A percentile compares a stretch with the other conserved stretches of the same genome.
These are phyloP conservation scores for Brachionus rubens DNA, from an alignment of 1,140 invertebrate species.

Conservation along the genomic window DNA sequence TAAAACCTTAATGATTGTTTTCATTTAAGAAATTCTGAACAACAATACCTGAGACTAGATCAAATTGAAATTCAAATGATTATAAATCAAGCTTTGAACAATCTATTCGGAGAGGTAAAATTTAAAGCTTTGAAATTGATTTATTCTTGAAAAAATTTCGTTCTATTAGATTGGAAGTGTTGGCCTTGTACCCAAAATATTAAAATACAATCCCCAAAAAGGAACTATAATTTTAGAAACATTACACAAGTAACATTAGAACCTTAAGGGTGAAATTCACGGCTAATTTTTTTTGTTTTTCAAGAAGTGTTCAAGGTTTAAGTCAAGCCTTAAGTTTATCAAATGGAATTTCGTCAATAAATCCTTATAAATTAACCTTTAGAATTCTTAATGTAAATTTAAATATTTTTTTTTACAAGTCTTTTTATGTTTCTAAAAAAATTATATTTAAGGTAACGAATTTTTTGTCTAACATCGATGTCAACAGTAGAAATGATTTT, in stretches of 20 bases:
- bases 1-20: not conserved
- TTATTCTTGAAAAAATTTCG: not conserved
- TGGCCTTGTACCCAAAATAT: not conserved
- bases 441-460: conserved; percentile 12
- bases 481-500: conserved; percentile 29
- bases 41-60: not conserved
- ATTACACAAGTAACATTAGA: not conserved
- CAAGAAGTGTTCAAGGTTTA: not conserved
- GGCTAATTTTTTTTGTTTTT: not conserved
- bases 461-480: not conserved
- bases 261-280: not conserved
- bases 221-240: not conserved
- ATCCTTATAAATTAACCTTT: conserved; percentile 7
- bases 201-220: not conserved
- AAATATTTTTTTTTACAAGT: not conserved
- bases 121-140: not conserved
- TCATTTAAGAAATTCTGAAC: not conserved
- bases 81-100: not conserved
- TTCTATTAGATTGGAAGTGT: not conserved
- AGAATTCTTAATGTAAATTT: conserved; percentile 23
- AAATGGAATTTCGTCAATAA: conserved; percentile 9
- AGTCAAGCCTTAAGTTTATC: conserved; percentile 17
- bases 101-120: conserved; percentile 20
- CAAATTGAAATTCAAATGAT: conserved; percentile 22
- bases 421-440: not conserved